Conservation (phyloP, 1,140 invertebrate genomes). For the Anoplolepis gracilipes region DNA sequence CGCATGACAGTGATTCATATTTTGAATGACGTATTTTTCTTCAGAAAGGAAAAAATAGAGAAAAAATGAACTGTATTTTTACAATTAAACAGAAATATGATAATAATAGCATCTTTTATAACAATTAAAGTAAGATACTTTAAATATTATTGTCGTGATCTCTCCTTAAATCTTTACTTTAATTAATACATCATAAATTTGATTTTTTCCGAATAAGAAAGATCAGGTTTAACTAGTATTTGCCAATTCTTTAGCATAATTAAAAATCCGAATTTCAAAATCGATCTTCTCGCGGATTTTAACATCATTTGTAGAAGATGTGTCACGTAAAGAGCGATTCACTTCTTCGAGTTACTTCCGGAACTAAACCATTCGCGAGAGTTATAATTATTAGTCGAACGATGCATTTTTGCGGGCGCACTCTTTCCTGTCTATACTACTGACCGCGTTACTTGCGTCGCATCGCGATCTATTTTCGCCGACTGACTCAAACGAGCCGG, state of each 20-base stretch:
- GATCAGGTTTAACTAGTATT: not conserved
- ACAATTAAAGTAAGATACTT: not conserved
- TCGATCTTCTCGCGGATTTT: not conserved
- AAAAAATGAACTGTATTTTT: not conserved
- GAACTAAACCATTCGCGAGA: conserved; percentile 62
- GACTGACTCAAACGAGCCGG: conserved; percentile 71
- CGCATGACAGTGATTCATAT: conserved; percentile 53
- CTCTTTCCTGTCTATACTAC: conserved; percentile 69
- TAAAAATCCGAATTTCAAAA: not conserved
- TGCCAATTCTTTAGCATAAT: not conserved
- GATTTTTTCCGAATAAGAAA: not conserved
- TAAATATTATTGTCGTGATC: not conserved
- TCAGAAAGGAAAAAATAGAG: not conserved
- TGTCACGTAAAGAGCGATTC: conserved; percentile 44
- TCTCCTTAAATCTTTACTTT: not conserved
- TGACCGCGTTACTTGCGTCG: conserved; percentile 58
- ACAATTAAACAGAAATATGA: not conserved
- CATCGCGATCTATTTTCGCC: conserved; percentile 68
- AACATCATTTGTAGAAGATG: not conserved
- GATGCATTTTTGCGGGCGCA: conserved; percentile 57
- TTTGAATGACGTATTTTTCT: not conserved
- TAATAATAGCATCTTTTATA: not conserved
- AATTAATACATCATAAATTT: not conserved
- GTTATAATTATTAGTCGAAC: conserved; percentile 74
- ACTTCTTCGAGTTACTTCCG: conserved; percentile 50